These are phyloP conservation scores for Sus scrofa DNA, from an alignment of 2,113 vertebrate species.

Conservation along the genomic window DNA sequence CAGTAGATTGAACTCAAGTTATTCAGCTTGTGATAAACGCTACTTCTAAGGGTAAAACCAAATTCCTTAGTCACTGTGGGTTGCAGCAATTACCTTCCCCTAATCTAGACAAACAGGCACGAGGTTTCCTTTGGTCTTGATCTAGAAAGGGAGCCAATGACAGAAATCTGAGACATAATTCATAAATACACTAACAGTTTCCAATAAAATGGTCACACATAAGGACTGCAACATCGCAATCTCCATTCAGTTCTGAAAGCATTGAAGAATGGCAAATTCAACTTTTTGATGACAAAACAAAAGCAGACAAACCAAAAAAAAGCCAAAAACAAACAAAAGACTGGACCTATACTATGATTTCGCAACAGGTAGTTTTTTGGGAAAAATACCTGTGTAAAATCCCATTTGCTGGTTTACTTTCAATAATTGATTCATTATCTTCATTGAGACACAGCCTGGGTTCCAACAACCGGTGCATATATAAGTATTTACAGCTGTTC, in stretches of 20 bases:
- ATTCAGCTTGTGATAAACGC: conserved; percentile 4
- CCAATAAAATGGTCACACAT: background rate
- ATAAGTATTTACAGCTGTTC: background rate
- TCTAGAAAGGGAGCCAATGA: background rate
- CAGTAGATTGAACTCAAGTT: background rate
- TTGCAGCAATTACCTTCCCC: background rate
- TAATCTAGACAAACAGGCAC: background rate
- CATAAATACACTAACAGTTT: background rate
- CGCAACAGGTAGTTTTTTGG: background rate
- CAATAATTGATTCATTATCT: background rate
- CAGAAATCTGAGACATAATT: background rate
- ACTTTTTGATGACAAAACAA: background rate
- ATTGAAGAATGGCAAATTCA: background rate
- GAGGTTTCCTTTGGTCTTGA: background rate
- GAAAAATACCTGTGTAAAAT: conserved; percentile 1
- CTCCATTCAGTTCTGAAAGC: background rate
- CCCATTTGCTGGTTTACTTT: background rate
- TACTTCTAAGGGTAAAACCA: background rate
- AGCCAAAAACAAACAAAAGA: background rate
- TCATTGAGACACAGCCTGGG: background rate
- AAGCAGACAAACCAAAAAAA: background rate
- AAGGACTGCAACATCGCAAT: background rate
- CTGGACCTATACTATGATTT: background rate
- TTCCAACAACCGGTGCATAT: background rate
- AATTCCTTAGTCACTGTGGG: background rate